A percentile compares a stretch with the other conserved stretches of the same genome.
Conservation (phyloP, 2,888 invertebrate genomes). For the Syritta pipiens region DNA sequence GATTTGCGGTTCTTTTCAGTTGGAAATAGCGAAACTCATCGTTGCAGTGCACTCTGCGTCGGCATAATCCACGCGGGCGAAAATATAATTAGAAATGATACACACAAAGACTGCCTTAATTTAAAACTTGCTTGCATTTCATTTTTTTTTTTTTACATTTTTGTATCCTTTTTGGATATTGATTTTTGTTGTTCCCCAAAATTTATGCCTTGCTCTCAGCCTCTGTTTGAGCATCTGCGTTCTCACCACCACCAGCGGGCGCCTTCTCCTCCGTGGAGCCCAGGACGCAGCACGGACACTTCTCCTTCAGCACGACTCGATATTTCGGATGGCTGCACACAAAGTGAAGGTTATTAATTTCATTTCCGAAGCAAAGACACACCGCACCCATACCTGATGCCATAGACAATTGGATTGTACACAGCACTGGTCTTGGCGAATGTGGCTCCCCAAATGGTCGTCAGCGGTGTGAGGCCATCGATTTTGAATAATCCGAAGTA, state of each 20-base stretch:
- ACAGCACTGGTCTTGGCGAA: slow-evolving; percentile 82
- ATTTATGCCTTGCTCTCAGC: slow-evolving; percentile 55
- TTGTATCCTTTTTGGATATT: slow-evolving; percentile 62
- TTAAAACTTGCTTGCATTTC: not conserved
- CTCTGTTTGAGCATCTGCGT: slow-evolving; percentile 47
- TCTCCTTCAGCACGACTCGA: slow-evolving; percentile 81
- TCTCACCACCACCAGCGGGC: slow-evolving; percentile 24
- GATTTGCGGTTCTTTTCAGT: no score
- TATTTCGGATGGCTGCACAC: slow-evolving; percentile 81
- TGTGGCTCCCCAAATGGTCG: slow-evolving; percentile 85
- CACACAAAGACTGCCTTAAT: no score
- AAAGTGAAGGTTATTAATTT: slow-evolving; percentile 15
- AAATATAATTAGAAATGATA: no score
- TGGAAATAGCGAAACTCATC: no score
- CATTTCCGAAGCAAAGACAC: not conserved
- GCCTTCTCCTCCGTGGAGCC: slow-evolving; percentile 67
- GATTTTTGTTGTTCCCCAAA: not conserved
- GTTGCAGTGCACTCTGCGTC: no score
- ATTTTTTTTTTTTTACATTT: slow-evolving; percentile 37
- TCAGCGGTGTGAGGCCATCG: slow-evolving; percentile 86
- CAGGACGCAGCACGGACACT: slow-evolving; percentile 80
- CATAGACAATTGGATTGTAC: slow-evolving; percentile 82
- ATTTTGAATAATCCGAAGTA: slow-evolving; percentile 87
- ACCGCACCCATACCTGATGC: slow-evolving; percentile 80
- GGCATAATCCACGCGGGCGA: no score